Evolutionary conservation across 2,113 vertebrate species (phyloP).

Genomic region (Xyliphius kryptos): DNA sequence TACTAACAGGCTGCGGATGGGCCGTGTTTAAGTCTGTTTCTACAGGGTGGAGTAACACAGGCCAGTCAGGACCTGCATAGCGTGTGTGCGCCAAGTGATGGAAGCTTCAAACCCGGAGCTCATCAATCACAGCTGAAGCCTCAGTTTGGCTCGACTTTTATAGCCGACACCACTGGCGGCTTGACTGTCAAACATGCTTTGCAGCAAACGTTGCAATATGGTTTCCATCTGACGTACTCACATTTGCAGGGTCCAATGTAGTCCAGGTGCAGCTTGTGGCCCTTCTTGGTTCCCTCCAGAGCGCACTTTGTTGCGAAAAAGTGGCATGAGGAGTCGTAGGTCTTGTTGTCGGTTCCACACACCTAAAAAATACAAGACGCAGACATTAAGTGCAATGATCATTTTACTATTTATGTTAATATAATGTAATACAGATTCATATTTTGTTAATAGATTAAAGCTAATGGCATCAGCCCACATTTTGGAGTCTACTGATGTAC

Average conservation of each 20-base stretch:
- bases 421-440: no score
- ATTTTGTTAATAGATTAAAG: no score
- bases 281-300: conserved; percentile 98
- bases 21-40: conserved; percentile 6
- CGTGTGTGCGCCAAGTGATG: conserved; percentile 29
- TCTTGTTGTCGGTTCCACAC: conserved; percentile 96
- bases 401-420: no score
- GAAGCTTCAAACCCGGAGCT: conserved; percentile 28
- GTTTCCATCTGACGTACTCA: conserved; percentile 57
- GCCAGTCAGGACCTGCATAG: conserved; percentile 41
- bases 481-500: no score
- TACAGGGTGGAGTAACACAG: conserved; percentile 13
- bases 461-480: no score
- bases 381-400: neutral
- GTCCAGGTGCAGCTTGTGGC: conserved; percentile 97
- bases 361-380: conserved; percentile 61
- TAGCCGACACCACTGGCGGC: neutral
- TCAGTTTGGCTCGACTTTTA: conserved; percentile 12
- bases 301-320: conserved; percentile 97
- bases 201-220: neutral
- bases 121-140: conserved; percentile 31
- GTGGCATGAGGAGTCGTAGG: conserved; percentile 92
- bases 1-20: neutral
- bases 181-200: conserved; percentile 23
- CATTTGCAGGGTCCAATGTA: conserved; percentile 98